Percentiles rank a stretch among this genome's conserved stretches.
Conservation (phyloP, 2,113 vertebrate species). For the Isichthys henryi region DNA sequence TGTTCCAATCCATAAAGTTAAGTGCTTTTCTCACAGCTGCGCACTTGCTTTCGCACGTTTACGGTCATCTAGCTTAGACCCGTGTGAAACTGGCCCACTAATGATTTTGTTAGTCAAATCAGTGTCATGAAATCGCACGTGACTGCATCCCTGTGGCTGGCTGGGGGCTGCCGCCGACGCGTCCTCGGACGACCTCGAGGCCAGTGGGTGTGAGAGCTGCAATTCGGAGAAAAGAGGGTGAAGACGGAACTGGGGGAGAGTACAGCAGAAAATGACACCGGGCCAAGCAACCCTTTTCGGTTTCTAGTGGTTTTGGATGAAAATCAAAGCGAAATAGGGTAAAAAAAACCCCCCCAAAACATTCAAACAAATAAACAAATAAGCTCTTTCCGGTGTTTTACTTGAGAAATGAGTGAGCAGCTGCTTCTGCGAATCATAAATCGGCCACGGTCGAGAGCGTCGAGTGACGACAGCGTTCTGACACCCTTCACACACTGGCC, state of each 20-base stretch:
- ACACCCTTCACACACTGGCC: not conserved
- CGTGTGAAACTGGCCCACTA: not conserved
- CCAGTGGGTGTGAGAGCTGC: not conserved
- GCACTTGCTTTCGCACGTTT: not conserved
- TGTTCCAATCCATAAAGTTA: constrained; percentile 11
- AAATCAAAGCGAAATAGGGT: not conserved
- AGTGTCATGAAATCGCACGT: not conserved
- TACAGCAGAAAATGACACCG: too few species aligned
- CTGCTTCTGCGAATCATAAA: not conserved
- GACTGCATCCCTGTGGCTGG: not conserved
- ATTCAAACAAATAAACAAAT: not conserved
- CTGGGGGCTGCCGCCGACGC: not conserved
- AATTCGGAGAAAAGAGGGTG: not conserved
- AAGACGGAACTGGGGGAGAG: not conserved
- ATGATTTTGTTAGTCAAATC: not conserved
- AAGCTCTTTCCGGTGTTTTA: not conserved
- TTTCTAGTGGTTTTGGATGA: not conserved
- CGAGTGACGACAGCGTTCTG: not conserved
- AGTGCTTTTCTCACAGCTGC: not conserved
- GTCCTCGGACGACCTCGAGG: not conserved
- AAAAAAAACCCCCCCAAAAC: not conserved
- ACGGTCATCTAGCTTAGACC: not conserved
- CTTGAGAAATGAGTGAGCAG: not conserved
- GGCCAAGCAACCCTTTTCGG: not conserved
- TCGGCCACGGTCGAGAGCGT: too few species aligned